Conservation (phyloP, 2,888 invertebrate species). For the Desoria tigrina region DNA sequence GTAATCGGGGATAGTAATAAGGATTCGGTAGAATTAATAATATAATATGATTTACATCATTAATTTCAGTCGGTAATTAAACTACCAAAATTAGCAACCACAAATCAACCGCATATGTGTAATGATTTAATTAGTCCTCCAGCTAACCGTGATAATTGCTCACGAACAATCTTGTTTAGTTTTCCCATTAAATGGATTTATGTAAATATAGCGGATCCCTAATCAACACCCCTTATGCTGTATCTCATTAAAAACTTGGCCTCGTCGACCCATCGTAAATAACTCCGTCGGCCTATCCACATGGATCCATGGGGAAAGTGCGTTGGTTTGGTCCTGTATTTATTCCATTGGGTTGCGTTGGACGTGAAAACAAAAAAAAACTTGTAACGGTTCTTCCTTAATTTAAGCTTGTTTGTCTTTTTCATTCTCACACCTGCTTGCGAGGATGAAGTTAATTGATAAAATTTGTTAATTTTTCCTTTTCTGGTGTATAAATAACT, state of each 20-base stretch:
- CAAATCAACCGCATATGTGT: slow-evolving; percentile 8
- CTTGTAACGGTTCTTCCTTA: background rate
- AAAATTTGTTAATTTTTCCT: no score
- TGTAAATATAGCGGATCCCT: slow-evolving; percentile 1
- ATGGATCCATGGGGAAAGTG: background rate
- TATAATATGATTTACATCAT: slow-evolving; percentile 9
- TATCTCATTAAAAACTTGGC: slow-evolving; percentile 1
- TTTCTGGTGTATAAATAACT: no score
- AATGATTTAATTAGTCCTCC: slow-evolving; percentile 9
- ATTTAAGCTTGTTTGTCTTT: slow-evolving; percentile 1
- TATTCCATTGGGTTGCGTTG: background rate
- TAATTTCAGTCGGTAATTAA: slow-evolving; percentile 10
- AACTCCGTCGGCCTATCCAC: background rate
- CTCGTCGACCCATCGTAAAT: slow-evolving; percentile 1
- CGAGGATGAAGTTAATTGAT: no score
- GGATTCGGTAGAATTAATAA: background rate
- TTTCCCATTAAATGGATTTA: slow-evolving; percentile 11
- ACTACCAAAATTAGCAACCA: background rate
- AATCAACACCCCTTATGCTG: slow-evolving; percentile 4
- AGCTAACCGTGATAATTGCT: slow-evolving; percentile 9
- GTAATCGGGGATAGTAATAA: background rate
- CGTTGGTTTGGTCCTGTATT: background rate
- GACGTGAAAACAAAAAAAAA: background rate
- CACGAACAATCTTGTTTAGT: slow-evolving; percentile 11
- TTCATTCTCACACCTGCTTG: slow-evolving; percentile 1